Base-by-base conservation (phyloP, 2,888 invertebrate genomes). In the Dyspetes luteomarginatus region DNA sequence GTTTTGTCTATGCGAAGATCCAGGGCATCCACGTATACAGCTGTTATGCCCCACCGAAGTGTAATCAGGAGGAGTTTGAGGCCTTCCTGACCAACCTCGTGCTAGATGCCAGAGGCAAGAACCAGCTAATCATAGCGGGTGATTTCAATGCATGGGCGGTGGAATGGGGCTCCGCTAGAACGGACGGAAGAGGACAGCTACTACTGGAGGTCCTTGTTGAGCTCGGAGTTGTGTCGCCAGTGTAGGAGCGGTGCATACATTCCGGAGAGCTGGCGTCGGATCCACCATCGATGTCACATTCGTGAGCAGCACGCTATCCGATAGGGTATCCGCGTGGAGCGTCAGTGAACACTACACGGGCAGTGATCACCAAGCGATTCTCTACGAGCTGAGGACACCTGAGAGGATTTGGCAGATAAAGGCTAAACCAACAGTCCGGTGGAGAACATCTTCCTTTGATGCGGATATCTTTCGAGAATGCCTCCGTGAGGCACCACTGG, bases 241-340 rank as follows among this genome's bases (percentile, higher is more conserved):
- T 58, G 56, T 24, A 15, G 84, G 85, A 3, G 60, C 64, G 0
- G 41, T 17, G 9, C 80, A 82, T 9, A 86, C 87, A 4, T 87
- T 67, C 43, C 58, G 28, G 0, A 82, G 69, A 30, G 79, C 69
- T 19, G 77, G 76, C 9, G 58, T 73, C n/a, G 81, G 77, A 24
- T 86, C 86, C 0, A 83, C 85, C 2, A 55, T 87, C 0, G 85
- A 87, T 45, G 78, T 85, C 24, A 85, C 86, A 0, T 85, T 84
- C 78, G 83, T 82, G 69, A 86, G 84, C 56, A 81, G 80, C 50
- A 73, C 58, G 24, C 81, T 86, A 4, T 71, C 26, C 17, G 83
- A 55, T 65, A 28, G 82, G n/a, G 75, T 60, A 56, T 62, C 0
- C 4, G 83, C 64, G 55, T 52, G 76, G 68, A 65, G 64, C n/a